phyloP scores from a whole-genome alignment of 2,113 vertebrate genomes.

The Datnioides undecimradiatus region DNA sequence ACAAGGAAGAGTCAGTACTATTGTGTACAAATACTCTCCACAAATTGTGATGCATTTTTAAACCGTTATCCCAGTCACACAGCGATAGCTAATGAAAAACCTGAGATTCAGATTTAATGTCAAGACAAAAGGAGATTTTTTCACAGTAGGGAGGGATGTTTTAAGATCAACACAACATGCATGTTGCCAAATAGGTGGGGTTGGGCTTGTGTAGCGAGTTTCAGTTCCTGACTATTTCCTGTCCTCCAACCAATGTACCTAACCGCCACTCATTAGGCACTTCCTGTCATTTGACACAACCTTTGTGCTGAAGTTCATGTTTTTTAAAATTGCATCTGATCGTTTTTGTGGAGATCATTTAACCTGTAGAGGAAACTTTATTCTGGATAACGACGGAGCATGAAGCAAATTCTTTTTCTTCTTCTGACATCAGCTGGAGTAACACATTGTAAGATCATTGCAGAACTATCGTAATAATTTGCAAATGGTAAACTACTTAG shows the following conservation, averaged over 20 bases:
- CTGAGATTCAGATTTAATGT: slow-evolving; percentile 10
- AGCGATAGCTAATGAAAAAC: background rate
- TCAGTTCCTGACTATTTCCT: no score
- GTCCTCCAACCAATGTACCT: rapidly evolving
- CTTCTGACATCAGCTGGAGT: slow-evolving; percentile 44
- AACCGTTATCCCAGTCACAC: background rate
- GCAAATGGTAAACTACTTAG: background rate
- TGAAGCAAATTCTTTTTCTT: slow-evolving; percentile 46
- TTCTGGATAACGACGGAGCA: background rate
- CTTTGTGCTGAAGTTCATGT: background rate
- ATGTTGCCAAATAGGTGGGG: rapidly evolving
- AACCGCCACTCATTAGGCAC: background rate
- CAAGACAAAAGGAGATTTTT: background rate
- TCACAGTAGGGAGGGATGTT: background rate
- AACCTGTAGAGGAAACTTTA: background rate
- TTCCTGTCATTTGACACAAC: background rate
- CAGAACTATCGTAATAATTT: background rate
- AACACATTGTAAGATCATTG: slow-evolving; percentile 58
- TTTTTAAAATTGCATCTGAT: background rate
- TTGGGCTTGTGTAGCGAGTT: no score
- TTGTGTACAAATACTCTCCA: no score
- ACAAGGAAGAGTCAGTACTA: no score
- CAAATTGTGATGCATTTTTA: background rate
- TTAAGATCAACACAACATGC: background rate
- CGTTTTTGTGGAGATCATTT: background rate